Evolutionary conservation across 1,140 invertebrate species (phyloP).

Genomic region (Lepidurus apus): DNA sequence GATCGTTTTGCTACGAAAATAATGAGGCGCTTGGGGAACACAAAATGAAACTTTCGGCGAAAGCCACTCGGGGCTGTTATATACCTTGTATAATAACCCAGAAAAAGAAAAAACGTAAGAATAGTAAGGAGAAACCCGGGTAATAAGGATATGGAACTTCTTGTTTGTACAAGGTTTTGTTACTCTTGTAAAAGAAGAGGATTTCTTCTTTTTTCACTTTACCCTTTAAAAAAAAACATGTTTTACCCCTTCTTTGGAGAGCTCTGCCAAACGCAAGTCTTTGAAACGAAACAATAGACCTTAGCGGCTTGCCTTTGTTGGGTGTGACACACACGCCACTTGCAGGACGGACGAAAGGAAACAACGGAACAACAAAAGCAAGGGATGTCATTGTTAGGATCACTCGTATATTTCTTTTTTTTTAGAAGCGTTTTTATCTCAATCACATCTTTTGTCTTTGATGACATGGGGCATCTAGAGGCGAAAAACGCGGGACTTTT

Average conservation of each 20-base stretch:
- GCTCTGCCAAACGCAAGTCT: neutral
- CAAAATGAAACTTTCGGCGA: neutral
- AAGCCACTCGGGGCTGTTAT: neutral
- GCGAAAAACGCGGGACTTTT: no score
- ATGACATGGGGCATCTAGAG: neutral
- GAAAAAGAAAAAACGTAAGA: no score
- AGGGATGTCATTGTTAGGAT: neutral
- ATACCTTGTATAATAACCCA: neutral
- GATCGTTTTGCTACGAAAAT: neutral
- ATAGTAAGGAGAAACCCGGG: neutral
- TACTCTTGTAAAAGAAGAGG: no score
- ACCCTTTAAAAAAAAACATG: neutral
- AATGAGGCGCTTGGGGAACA: slow-evolving; percentile 16
- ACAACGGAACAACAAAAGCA: neutral
- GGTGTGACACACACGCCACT: slow-evolving; percentile 3
- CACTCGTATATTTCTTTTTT: neutral
- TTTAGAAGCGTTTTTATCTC: neutral
- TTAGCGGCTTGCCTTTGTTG: slow-evolving; percentile 18
- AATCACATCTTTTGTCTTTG: neutral
- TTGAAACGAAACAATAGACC: neutral
- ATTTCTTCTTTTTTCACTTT: neutral
- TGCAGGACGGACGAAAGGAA: neutral
- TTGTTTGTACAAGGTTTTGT: neutral
- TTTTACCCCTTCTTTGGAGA: neutral
- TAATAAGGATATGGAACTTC: slow-evolving; percentile 1